Base-by-base conservation (phyloP, 2,888 invertebrate genomes). In the Lathronympha strigana region DNA sequence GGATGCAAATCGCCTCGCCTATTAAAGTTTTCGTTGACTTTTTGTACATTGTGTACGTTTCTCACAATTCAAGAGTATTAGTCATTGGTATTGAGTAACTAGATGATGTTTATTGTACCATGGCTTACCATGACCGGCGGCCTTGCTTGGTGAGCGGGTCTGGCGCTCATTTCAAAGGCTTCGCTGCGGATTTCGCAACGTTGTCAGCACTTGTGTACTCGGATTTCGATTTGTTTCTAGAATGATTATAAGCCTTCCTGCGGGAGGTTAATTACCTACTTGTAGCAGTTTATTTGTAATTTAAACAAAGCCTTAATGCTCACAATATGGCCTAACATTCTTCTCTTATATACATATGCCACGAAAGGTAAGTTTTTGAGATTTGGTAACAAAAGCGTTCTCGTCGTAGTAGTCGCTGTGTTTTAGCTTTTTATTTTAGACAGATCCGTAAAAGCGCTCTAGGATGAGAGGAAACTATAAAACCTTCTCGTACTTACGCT, bases 101-200 rank as follows among this genome's bases (percentile, higher is more conserved):
- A 73, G 71, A 70, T 75, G 72, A 69, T 73, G 68, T 69, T 81
- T 81, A 73, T 86, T 76, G 87, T 73, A 81, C 87, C 84, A 86
- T 86, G 83, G 79, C 85, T 88, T 83, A 82, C 88, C 90, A 74
- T 90, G 90, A 90, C 89, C 83, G 79, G 69, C 74, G 82, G 85
- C 90, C 90, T 90, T 89, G 82, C 78, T 73, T 73, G 76, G 90
- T 87, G 89, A 90, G 80, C 79, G 90, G 86, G 77, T 76, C 80
- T 72, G 75, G 72, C 75, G 75, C 74, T 81, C 71, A 71, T 75
- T 79, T 78, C 72, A 81, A 84, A 84, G 80, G 81, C 82, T 84
- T 83, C 77, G 76, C 69, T 71, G 67, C 74, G 76, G 72, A 72
- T 88, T 87, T 84, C 83, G 77, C 78, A 84, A 86, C 74, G 77